A percentile compares a stretch with the other conserved stretches of the same genome.
phyloP scores from a whole-genome alignment of 1,140 invertebrate genomes.

The Drosophila grimshawi region DNA sequence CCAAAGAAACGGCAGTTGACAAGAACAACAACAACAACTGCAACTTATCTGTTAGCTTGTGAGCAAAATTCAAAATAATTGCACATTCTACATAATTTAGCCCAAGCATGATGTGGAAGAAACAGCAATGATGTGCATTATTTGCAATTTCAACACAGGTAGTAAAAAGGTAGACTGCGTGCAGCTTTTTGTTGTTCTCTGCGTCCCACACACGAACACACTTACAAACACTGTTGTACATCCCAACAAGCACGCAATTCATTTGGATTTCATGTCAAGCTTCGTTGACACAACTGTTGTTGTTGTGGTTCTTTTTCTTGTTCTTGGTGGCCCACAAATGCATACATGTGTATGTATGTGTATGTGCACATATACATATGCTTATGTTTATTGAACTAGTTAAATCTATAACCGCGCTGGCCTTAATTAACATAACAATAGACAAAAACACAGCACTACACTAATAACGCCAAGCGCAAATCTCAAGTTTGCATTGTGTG shows the following conservation, averaged over 20 bases:
- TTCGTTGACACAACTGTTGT: slow-evolving; percentile 29
- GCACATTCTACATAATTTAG: slow-evolving; percentile 57
- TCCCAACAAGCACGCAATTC: background rate
- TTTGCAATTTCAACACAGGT: slow-evolving; percentile 48
- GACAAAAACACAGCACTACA: slow-evolving; percentile 43
- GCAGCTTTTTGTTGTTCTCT: slow-evolving; percentile 37
- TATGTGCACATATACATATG: background rate
- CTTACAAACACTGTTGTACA: background rate
- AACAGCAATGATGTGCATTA: slow-evolving; percentile 61
- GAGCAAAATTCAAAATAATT: slow-evolving; percentile 79
- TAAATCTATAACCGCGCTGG: slow-evolving; percentile 69
- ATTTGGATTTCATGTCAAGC: slow-evolving; percentile 52
- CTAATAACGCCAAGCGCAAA: slow-evolving; percentile 50
- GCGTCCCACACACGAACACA: slow-evolving; percentile 25
- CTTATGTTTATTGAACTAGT: slow-evolving; percentile 66
- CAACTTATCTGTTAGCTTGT: slow-evolving; percentile 73
- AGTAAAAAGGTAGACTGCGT: slow-evolving; percentile 35
- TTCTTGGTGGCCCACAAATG: slow-evolving; percentile 28
- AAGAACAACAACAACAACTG: slow-evolving; percentile 29
- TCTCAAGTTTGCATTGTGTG: slow-evolving; percentile 12
- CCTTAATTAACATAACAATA: slow-evolving; percentile 80
- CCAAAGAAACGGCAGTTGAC: slow-evolving; percentile 46
- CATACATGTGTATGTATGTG: background rate
- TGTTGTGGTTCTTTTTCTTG: slow-evolving; percentile 27
- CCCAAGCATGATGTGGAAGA: slow-evolving; percentile 32